These are phyloP conservation scores for Hyperoplus immaculatus DNA, from an alignment of 2,797 vertebrate genomes.

Conservation along the genomic window DNA sequence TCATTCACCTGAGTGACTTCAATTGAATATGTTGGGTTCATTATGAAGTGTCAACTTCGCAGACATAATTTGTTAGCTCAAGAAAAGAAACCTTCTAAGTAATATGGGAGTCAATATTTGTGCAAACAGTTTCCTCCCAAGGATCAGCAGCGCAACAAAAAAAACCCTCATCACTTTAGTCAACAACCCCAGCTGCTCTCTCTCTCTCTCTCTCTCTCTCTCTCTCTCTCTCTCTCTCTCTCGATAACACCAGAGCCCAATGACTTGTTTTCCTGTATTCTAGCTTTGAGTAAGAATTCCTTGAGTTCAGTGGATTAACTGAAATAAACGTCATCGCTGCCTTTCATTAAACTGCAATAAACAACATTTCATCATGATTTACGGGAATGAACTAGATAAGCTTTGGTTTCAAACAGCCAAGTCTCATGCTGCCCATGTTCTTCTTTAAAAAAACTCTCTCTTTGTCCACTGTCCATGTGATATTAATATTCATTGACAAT, in stretches of 20 bases:
- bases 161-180: slow-evolving; percentile 30
- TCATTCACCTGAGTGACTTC: slow-evolving; percentile 17
- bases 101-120: slow-evolving; percentile 60
- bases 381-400: slow-evolving; percentile 60
- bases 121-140: slow-evolving; percentile 32
- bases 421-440: slow-evolving; percentile 42
- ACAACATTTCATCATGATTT: slow-evolving; percentile 52
- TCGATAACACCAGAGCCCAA: slow-evolving; percentile 53
- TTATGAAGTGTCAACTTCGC: slow-evolving; percentile 16
- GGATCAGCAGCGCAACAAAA: slow-evolving; percentile 54
- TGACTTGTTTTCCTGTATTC: slow-evolving; percentile 42
- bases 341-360: slow-evolving; percentile 50
- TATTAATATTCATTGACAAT: slow-evolving; percentile 72
- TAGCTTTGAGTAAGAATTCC: slow-evolving; percentile 47
- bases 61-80: slow-evolving; percentile 15
- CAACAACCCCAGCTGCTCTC: slow-evolving; percentile 25
- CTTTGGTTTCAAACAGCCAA: slow-evolving; percentile 35
- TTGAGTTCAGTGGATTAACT: slow-evolving; percentile 59
- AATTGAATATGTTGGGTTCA: not conserved
- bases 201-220: slow-evolving; percentile 1
- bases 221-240: slow-evolving; percentile 3
- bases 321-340: slow-evolving; percentile 63
- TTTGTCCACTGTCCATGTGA: slow-evolving; percentile 49
- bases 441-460: slow-evolving; percentile 23
- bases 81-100: slow-evolving; percentile 22